phyloP scores from a whole-genome alignment of 2,797 vertebrate species.

The Lepilemur ruficaudatus region DNA sequence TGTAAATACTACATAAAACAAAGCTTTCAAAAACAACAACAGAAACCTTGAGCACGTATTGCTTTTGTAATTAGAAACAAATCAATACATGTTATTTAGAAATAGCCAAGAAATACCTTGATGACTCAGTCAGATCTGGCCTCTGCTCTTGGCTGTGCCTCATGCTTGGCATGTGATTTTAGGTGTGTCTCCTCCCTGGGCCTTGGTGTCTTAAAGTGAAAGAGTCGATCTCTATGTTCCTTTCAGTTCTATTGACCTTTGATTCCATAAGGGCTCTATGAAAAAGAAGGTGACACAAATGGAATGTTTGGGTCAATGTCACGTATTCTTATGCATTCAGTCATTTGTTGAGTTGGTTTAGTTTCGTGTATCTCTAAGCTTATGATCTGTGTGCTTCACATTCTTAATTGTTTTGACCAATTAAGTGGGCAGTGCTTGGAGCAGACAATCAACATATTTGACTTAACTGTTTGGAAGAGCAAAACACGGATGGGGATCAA shows the following conservation, averaged over 20 bases:
- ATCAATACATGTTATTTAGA: constrained; percentile 3
- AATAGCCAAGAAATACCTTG: neutral
- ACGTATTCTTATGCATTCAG: neutral
- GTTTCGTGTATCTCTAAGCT: neutral
- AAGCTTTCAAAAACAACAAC: neutral
- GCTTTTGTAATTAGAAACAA: constrained; percentile 38
- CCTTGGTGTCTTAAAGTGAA: neutral
- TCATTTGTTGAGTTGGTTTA: constrained; percentile 27
- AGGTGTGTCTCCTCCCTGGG: neutral
- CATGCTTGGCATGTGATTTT: accelerated
- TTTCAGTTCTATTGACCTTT: neutral
- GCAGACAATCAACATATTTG: neutral
- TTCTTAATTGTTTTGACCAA: neutral
- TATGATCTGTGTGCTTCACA: neutral
- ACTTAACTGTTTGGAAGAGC: constrained; percentile 8
- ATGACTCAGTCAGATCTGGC: neutral
- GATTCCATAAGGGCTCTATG: neutral
- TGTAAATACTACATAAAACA: neutral
- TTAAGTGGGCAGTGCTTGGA: neutral
- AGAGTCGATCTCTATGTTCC: neutral
- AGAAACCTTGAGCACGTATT: neutral
- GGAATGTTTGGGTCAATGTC: neutral
- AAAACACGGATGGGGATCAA: constrained; percentile 21
- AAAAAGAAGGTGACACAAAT: neutral
- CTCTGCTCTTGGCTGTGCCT: neutral